Evolutionary conservation across 2,797 vertebrate species (phyloP).

Genomic region (Micrastur ruficollis): DNA sequence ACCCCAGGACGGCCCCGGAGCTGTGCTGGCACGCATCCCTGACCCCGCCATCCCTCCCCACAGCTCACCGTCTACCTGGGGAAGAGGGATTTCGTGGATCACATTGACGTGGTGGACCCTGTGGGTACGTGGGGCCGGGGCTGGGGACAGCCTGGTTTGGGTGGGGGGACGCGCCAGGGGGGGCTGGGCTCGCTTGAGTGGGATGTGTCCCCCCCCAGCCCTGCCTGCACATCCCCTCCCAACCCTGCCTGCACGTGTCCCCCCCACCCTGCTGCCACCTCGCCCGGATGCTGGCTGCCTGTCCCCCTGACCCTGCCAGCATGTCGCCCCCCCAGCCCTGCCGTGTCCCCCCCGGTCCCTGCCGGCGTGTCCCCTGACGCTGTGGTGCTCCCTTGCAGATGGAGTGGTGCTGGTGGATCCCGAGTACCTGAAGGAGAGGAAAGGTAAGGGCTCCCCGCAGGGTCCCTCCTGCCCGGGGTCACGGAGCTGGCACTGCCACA

Average conservation of each 20-base stretch:
- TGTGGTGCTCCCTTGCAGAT: conserved; percentile 71
- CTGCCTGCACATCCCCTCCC: not conserved
- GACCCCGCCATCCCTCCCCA: not conserved
- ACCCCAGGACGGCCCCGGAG: not conserved
- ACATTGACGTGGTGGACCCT: conserved; percentile 90
- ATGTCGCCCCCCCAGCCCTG: not conserved
- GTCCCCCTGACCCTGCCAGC: not conserved
- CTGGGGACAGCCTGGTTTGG: not conserved
- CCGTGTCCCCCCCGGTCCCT: not conserved
- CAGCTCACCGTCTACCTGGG: conserved; percentile 96
- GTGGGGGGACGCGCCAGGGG: rapidly evolving
- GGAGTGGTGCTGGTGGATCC: conserved; percentile 94
- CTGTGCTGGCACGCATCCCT: not conserved
- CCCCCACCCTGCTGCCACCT: not conserved
- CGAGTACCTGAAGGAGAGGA: conserved; percentile 93
- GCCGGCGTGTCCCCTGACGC: not conserved
- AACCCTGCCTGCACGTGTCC: not conserved
- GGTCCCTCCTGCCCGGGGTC: not conserved
- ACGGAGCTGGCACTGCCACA: not conserved
- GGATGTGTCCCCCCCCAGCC: not conserved
- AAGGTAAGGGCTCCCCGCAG: conserved; percentile 60
- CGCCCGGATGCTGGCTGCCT: no score
- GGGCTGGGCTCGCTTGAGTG: not conserved
- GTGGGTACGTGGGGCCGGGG: conserved; percentile 80
- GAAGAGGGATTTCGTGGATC: conserved; percentile 95